These are phyloP conservation scores for Sarcophaga peregrina DNA, from an alignment of 1,140 invertebrate genomes.

Conservation along the genomic window DNA sequence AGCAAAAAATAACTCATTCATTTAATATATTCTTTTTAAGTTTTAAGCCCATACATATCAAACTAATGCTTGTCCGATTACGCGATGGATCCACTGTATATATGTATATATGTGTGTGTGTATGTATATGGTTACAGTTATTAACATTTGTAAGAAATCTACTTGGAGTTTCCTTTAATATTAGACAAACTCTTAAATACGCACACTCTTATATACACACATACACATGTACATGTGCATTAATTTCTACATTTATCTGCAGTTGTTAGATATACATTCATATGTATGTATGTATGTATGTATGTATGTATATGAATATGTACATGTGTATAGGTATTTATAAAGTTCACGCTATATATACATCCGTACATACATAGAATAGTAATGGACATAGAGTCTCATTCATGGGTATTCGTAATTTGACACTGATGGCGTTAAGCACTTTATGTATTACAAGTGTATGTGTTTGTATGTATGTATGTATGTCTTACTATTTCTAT, in stretches of 20 bases:
- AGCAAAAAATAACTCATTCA: too few relatives aligned
- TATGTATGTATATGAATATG: background rate
- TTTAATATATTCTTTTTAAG: too few relatives aligned
- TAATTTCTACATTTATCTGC: too few relatives aligned
- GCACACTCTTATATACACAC: too few relatives aligned
- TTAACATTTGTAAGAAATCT: background rate
- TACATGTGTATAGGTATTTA: background rate
- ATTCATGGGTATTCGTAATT: conserved; percentile 12
- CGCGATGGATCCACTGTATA: too few relatives aligned
- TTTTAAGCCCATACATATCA: too few relatives aligned
- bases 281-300: too few relatives aligned
- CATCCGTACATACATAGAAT: background rate
- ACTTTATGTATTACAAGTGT: background rate
- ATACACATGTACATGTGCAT: too few relatives aligned
- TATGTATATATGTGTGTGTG: too few relatives aligned
- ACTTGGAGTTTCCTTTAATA: background rate
- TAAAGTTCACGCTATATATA: background rate
- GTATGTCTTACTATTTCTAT: background rate
- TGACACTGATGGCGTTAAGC: conserved; percentile 14
- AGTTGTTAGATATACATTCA: too few relatives aligned
- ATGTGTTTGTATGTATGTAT: background rate
- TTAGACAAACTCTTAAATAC: too few relatives aligned
- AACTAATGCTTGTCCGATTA: too few relatives aligned
- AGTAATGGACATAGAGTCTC: background rate
- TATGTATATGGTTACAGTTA: background rate